Evolutionary conservation across 2,797 vertebrate genomes (phyloP), one percentile per base, ranked within the genome.

Genomic region (Megalops cyprinoides): DNA sequence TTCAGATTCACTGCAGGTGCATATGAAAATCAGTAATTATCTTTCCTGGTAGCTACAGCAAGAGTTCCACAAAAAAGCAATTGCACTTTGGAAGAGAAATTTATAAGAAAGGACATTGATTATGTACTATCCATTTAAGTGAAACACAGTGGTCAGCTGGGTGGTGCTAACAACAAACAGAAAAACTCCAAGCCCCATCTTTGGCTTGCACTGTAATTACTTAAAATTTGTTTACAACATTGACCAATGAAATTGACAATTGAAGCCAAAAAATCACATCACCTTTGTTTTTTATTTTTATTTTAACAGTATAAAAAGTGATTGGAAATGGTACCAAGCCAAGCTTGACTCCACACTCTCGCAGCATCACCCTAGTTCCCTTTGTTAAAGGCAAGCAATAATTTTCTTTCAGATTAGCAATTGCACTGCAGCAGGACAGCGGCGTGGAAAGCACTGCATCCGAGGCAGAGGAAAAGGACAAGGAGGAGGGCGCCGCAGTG

Each of bases 401-500:
- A 65, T 65, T 71, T 71, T 44, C 67, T 44, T 71, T 71, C 18
- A 71, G 71, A 44, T 44, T 67, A 71, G 67, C 10, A 23, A 49
- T 10, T 74, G 46, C 73, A n/a, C 25, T 10, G 28, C 77, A 28
- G 39, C 56, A 53, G 67, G 23, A 28, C 77, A 28, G 39, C 56
- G 48, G 67, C n/a, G 28, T 12, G 31, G 25, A 80, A 75, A 51
- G 28, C 58, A 42, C 46, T 73, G 39, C 73, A 60, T 6, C 34
- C 6, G 79, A 77, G 62, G 55, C 77, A 10, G n/a, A 15, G 48
- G 81, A 80, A 82, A 80, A 28, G 79, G 42, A 74, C 60, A 74
- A 44, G 62, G 74, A 76, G 73, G 75, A 80, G 53, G 42, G 31
- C 37, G 82, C 56, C 65, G 49, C 49, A 10, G 67, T 79, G 46